phyloP scores from a whole-genome alignment of 2,888 invertebrate genomes.

The Macrostomum cliftonense region DNA sequence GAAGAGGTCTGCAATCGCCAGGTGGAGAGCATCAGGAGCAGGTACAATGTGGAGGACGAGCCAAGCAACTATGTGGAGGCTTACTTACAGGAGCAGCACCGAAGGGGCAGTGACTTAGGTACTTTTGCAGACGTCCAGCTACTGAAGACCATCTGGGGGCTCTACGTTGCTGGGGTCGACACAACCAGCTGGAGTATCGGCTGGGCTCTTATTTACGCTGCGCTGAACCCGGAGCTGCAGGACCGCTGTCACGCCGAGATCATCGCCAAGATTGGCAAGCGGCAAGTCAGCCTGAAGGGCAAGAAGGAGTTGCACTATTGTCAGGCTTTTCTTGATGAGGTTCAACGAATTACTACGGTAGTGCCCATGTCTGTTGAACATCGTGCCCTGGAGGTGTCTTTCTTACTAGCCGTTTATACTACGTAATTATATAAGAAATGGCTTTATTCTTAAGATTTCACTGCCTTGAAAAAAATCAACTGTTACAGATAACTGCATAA shows the following conservation, averaged over 20 bases:
- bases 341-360: constrained; percentile 18
- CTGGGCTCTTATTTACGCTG: constrained; percentile 61
- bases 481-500: too few species aligned
- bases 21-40: too few species aligned
- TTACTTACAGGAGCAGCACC: constrained; percentile 14
- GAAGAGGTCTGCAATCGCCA: too few species aligned
- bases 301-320: constrained; percentile 15
- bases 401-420: too few species aligned
- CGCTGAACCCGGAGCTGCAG: constrained; percentile 58
- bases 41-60: background rate
- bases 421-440: too few species aligned
- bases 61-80: constrained; percentile 19
- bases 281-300: constrained; percentile 14
- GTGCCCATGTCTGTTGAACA: constrained; percentile 18
- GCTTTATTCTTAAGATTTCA: too few species aligned
- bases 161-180: constrained; percentile 39
- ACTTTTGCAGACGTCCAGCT: constrained; percentile 5
- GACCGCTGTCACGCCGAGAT: constrained; percentile 36
- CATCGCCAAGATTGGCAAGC: constrained; percentile 26
- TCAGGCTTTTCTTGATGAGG: constrained; percentile 22
- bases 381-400: constrained; percentile 8
- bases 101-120: background rate
- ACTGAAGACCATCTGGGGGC: constrained; percentile 12
- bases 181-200: constrained; percentile 66
- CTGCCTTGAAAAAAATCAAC: too few species aligned